Conservation (phyloP, 2,888 invertebrate species). For the Drosophila kuntzei region DNA sequence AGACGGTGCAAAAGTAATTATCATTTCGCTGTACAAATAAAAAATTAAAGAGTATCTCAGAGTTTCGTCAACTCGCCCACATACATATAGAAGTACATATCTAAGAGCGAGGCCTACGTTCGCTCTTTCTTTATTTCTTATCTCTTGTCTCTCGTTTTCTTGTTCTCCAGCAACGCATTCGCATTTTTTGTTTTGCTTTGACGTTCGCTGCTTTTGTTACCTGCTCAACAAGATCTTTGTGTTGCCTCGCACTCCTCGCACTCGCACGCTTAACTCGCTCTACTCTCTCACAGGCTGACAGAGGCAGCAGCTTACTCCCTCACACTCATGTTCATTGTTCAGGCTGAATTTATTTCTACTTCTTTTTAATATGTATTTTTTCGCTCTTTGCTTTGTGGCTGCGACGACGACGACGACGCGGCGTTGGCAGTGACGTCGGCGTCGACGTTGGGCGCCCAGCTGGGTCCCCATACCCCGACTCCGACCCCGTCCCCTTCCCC, state of each 20-base stretch:
- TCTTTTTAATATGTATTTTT: constrained; percentile 45
- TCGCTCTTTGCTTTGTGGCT: constrained; percentile 43
- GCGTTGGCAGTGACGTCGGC: constrained; percentile 15
- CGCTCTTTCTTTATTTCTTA: constrained; percentile 37
- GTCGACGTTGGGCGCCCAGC: constrained; percentile 36
- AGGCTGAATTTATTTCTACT: constrained; percentile 36
- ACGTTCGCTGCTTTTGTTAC: constrained; percentile 73
- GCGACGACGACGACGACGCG: constrained; percentile 6
- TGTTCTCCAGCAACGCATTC: constrained; percentile 66
- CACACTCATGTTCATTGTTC: constrained; percentile 41
- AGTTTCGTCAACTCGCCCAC: constrained; percentile 4
- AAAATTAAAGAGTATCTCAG: constrained; percentile 11
- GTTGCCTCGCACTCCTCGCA: constrained; percentile 42
- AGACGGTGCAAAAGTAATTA: neutral
- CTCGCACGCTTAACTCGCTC: constrained; percentile 15
- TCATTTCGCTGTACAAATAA: neutral
- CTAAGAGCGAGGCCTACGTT: constrained; percentile 36
- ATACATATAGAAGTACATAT: neutral
- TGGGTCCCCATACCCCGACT: constrained; percentile 31
- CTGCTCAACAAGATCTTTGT: constrained; percentile 80
- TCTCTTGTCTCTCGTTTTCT: constrained; percentile 10
- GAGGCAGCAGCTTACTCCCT: constrained; percentile 57
- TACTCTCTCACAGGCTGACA: constrained; percentile 16
- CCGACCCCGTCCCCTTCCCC: constrained; percentile 34
- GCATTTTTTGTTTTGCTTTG: constrained; percentile 83